These are phyloP conservation scores for Siniperca chuatsi DNA, from an alignment of 2,113 vertebrate genomes.

Conservation along the genomic window DNA sequence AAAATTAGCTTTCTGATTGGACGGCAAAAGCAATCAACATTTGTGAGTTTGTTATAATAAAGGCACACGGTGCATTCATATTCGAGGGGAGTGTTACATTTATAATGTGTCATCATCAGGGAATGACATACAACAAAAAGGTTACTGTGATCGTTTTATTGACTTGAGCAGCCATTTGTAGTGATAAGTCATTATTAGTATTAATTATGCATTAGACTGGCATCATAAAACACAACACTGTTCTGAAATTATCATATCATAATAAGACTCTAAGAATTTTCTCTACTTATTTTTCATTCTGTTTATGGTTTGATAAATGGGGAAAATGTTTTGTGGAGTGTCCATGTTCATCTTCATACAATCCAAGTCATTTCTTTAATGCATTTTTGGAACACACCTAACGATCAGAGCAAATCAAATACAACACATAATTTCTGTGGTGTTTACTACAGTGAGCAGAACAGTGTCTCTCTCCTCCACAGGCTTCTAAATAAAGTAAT, in stretches of 20 bases:
- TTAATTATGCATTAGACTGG: not conserved
- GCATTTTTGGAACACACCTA: not conserved
- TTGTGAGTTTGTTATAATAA: conserved; percentile 21
- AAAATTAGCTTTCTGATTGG: conserved; percentile 39
- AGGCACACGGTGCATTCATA: not conserved
- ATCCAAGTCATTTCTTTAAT: not conserved
- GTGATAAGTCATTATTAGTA: not conserved
- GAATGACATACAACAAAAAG: not conserved
- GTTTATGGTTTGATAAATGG: not conserved
- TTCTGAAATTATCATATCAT: not conserved
- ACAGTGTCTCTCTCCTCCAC: not conserved
- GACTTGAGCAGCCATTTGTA: not conserved
- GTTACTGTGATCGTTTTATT: not conserved
- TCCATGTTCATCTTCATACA: not conserved
- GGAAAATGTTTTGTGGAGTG: not conserved
- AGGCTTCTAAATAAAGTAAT: not conserved
- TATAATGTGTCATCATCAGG: not conserved
- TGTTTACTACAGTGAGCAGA: not conserved
- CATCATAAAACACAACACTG: no score
- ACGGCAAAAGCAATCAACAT: conserved; percentile 26
- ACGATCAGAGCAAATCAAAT: not conserved
- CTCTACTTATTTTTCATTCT: not conserved
- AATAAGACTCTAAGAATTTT: no score
- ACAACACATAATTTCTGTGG: not conserved
- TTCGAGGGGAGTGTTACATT: not conserved